Conservation (phyloP, 1,140 invertebrate genomes). For the Macrosteles quadrilineatus region DNA sequence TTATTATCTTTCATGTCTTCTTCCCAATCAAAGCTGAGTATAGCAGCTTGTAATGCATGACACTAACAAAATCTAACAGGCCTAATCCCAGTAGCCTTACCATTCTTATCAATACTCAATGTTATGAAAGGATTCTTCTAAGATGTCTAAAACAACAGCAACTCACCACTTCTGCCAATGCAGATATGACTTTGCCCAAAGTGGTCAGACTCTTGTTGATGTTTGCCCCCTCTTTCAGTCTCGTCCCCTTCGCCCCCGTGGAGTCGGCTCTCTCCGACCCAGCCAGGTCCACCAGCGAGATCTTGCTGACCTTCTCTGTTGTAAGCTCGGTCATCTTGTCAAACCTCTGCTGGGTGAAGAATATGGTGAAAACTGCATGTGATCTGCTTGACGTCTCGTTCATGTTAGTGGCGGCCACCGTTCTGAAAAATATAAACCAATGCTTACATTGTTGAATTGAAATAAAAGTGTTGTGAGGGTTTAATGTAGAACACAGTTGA, state of each 20-base stretch:
- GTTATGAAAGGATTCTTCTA: too few species aligned
- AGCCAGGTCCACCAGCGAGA: conserved; percentile 96
- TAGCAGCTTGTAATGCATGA: too few species aligned
- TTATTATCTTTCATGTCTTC: too few species aligned
- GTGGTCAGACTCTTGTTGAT: conserved; percentile 99
- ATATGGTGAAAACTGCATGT: conserved; percentile 99
- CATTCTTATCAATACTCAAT: too few species aligned
- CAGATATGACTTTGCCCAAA: conserved; percentile 98
- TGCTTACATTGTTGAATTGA: too few species aligned
- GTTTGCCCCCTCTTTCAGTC: conserved; percentile 98
- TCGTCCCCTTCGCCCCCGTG: conserved; percentile 96
- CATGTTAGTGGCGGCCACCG: conserved; percentile 99
- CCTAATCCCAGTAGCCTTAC: too few species aligned
- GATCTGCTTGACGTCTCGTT: conserved; percentile 98
- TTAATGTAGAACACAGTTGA: too few species aligned
- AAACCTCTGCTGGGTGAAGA: conserved; percentile 91
- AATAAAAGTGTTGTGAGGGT: too few species aligned
- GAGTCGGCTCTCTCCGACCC: conserved; percentile 97
- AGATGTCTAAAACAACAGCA: too few species aligned
- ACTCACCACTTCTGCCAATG: conserved; percentile 91
- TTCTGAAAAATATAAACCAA: conserved; percentile 70
- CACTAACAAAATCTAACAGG: too few species aligned
- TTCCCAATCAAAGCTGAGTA: too few species aligned
- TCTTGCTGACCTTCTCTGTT: conserved; percentile 88
- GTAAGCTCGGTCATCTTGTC: conserved; percentile 73